Evolutionary conservation across 2,888 invertebrate genomes (phyloP).

Genomic region (Octonoba sinensis): DNA sequence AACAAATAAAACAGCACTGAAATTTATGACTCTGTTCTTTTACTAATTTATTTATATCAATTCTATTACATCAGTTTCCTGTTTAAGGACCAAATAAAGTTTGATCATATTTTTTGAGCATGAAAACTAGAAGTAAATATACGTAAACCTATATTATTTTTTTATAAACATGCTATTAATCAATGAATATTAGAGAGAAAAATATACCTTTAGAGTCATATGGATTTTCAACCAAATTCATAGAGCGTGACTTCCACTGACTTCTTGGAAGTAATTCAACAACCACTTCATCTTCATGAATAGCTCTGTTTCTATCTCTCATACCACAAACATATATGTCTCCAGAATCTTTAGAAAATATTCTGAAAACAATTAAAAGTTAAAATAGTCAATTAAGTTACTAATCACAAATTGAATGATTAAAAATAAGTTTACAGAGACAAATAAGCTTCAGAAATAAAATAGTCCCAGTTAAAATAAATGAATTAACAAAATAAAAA

Average conservation of each 20-base stretch:
- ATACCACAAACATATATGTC: conserved; percentile 70
- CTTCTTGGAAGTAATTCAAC: conserved; percentile 68
- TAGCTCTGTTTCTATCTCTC: conserved; percentile 70
- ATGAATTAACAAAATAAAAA: too few species aligned
- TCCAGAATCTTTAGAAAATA: conserved; percentile 60
- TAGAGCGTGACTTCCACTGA: conserved; percentile 68
- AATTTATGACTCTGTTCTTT: too few species aligned
- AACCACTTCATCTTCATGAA: conserved; percentile 71
- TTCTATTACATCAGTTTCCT: too few species aligned
- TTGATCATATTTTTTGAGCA: too few species aligned
- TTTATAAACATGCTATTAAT: too few species aligned
- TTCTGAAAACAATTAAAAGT: conserved; percentile 17
- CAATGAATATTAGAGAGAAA: background rate
- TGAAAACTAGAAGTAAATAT: too few species aligned
- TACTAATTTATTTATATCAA: too few species aligned
- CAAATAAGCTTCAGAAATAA: background rate
- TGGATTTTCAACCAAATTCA: conserved; percentile 47
- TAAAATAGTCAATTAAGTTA: background rate
- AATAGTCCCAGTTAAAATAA: background rate
- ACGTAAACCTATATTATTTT: too few species aligned
- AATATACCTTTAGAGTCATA: conserved; percentile 29
- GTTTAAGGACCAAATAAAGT: too few species aligned
- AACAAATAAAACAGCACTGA: too few species aligned
- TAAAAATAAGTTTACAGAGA: background rate
- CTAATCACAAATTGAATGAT: background rate